Evolutionary conservation across 2,797 vertebrate species (phyloP), one percentile per base, ranked within the genome.

Genomic region (Myripristis jacobus): DNA sequence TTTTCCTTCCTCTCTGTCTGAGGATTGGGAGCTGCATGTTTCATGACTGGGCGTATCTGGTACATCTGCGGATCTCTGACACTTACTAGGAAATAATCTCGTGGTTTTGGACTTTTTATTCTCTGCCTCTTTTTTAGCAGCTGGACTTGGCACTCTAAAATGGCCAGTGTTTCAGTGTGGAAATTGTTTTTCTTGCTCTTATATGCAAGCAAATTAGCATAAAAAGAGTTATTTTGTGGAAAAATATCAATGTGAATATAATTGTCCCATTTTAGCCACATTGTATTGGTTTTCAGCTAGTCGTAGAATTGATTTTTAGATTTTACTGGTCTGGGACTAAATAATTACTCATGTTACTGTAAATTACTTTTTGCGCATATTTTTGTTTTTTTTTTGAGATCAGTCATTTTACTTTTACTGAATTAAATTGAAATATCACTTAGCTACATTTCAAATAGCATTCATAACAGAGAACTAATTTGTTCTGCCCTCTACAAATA

Each of bases 71-170:
- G 19, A 24, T 79, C 24, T n/a, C n/a, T 16, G 43, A 80, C 84
- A 84, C 82, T 80, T 85, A 67, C 70, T 79, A 70, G 50, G 22
- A 55, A 58, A 11, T 75, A 58, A 73, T 84, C 55, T 61, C 31
- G 44, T 4, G 53, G 31, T 65, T 76, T 79, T 55, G 13, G 8
- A 56, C 58, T 51, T 69, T 8, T 66, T n/a, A n/a, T 19, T 59
- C 38, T 21, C 15, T 3, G 53, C 13, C 60, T 36, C 18, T 48
- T 38, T 52, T 1, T 62, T 38, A 27, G 2, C 1, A 0, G 16
- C 61, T 36, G 31, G 47, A 1, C 54, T 55, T 48, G 50, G 36
- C 47, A 46, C 63, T 52, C 44, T 60, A 58, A 74, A 55, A 59
- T 64, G 63, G 75, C 79, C 75, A 9, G 60, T 19, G 48, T 36